Base-by-base conservation (phyloP, 2,888 invertebrate genomes). In the Andricus curvator region DNA sequence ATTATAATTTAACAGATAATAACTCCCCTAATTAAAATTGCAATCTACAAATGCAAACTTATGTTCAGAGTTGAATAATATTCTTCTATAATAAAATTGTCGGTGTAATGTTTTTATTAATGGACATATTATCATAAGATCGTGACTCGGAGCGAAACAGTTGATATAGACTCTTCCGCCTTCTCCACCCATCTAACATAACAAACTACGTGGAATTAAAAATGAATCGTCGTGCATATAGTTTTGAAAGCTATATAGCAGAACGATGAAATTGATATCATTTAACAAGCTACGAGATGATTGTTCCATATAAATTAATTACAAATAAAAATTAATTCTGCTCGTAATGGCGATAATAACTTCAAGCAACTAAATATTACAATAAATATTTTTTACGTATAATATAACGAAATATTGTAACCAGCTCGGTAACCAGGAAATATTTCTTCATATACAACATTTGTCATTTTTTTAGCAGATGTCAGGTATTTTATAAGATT, bases 121-220 rank as follows among this genome's bases (percentile, higher is more conserved):
- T 29, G 22, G 13, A 51, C 51, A 70, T 48, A 20, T 70, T 68
- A 68, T 68, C 68, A 44, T 41, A 25, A 68, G n/a, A 68, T 68
- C 65, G 25, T 66, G 20, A 20, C 68, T 68, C 25, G 41, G 41
- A 68, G 68, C 68, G 67, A 68, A 68, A 44, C 44, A 48, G 17
- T 17, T 68, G 22, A 48, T 68, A 56, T 56, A n/a, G n/a, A 56
- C n/a, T 68, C 68, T 48, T 68, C 68, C 68, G 44, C 68, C 48
- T 68, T 25, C 8, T 44, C 8, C 17, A 22, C n/a, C 41, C 8
- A 44, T 44, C 15, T 44, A 11, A 17, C 25, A 20, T 68, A 44
- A 41, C 17, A 48, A 17, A 22, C 22, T 68, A 48, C 41, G 22
- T 25, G 8, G 15, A 48, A 68, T 68, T 44, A 44, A 68, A 68